Base-by-base conservation (phyloP, 2,113 vertebrate species). In the Ramphastos sulfuratus region DNA sequence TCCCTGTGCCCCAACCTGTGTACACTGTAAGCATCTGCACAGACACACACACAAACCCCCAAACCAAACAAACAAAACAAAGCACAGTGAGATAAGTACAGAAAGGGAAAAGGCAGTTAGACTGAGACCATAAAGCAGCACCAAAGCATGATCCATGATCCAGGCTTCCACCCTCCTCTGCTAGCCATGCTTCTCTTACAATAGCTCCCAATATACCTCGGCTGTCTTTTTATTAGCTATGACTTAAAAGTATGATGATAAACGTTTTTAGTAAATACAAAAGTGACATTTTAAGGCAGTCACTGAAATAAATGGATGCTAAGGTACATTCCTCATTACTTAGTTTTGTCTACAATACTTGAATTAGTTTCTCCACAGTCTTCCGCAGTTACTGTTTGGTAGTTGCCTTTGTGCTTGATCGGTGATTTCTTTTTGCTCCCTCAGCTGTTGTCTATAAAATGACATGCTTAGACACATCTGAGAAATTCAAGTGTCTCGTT, bases 91-190 rank as follows among this genome's bases (percentile, higher is more conserved):
- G 48, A 50, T 27, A 55, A 76, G 14, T 5, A 6, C 0, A 2
- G 54, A 24, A 28, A 39, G 15, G 17, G 10, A 27, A 85, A n/a
- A 2, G 13, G 50, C 60, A 30, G 31, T 5, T 52, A 20, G 44
- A 9, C 12, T 11, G 60, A 21, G 61, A 37, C 8, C 77, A 15
- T 5, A 3, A 15, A 50, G 60, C 46, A 65, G 46, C 39, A 56
- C 52, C 60, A 7, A 48, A 30, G 44, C 33, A 28, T 0, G 1
- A 54, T 31, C 0, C 0, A 10, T 0, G 1, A 4, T 15, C 25
- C 76, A 25, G n/a, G 13, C 61, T 70, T 8, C 50, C 12, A 27
- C 18, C 18, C 24, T 15, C 70, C 59, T 27, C 60, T 42, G 70
- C 31, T 2, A 24, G 61, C 30, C 48, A 0, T 1, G 31, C 30